Percentiles rank a stretch among this genome's conserved stretches.
Conservation (phyloP, 2,888 invertebrate genomes). For the Drosophila incognita region DNA sequence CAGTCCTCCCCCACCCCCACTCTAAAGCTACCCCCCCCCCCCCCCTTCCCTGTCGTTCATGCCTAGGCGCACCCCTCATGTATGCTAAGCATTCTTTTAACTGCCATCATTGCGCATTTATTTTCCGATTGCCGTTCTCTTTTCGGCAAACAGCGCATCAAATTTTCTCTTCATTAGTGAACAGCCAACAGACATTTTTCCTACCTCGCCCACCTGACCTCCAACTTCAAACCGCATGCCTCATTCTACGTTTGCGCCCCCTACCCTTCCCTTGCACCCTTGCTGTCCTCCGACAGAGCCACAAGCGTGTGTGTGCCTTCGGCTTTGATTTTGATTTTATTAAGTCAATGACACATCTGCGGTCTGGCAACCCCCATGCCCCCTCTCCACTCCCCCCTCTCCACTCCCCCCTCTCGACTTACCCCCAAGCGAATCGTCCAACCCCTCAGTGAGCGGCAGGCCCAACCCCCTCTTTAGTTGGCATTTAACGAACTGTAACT, state of each 20-base stretch:
- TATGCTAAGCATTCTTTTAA: slow-evolving; percentile 53
- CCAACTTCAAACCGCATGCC: background rate
- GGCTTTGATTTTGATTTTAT: slow-evolving; percentile 82
- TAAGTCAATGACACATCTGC: slow-evolving; percentile 81
- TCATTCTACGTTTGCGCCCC: background rate
- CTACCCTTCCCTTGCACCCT: background rate
- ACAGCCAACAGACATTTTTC: slow-evolving; percentile 34
- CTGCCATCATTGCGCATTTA: slow-evolving; percentile 12
- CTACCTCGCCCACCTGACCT: background rate
- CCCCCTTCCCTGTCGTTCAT: background rate
- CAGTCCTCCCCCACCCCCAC: background rate
- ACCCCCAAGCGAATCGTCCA: slow-evolving; percentile 1
- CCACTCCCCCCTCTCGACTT: background rate
- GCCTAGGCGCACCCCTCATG: slow-evolving; percentile 6
- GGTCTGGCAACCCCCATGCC: slow-evolving; percentile 57
- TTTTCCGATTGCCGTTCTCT: background rate
- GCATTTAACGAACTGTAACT: slow-evolving; percentile 82
- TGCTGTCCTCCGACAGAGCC: slow-evolving; percentile 19
- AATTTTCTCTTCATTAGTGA: slow-evolving; percentile 77
- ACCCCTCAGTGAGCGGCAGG: background rate
- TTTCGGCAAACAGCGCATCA: slow-evolving; percentile 51
- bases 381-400: background rate
- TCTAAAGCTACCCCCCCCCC: background rate
- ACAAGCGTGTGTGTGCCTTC: slow-evolving; percentile 70
- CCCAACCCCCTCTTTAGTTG: slow-evolving; percentile 28